Percentiles rank a stretch among this genome's conserved stretches.
Conservation (phyloP, 2,888 invertebrate genomes). For the Nymphalis c-album region DNA sequence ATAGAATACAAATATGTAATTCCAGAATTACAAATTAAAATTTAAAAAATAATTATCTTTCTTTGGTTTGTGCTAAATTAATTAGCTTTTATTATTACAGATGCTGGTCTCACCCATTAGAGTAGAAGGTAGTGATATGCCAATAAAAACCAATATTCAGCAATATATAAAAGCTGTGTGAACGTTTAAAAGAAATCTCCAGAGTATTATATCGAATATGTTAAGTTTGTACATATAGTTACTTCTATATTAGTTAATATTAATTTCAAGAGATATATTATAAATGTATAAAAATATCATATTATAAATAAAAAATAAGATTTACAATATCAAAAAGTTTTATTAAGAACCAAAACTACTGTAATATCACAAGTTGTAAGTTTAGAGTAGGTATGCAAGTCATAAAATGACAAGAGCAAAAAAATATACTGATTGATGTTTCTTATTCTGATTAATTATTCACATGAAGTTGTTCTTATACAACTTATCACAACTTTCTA, state of each 20-base stretch:
- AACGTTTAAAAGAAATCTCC: constrained; percentile 42
- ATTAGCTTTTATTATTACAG: constrained; percentile 44
- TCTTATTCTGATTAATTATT: too few relatives aligned
- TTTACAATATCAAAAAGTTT: constrained; percentile 11
- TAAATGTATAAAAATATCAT: neutral
- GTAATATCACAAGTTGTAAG: too few relatives aligned
- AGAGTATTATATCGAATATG: constrained; percentile 48
- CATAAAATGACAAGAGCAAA: too few relatives aligned
- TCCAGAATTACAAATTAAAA: too few relatives aligned
- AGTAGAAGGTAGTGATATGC: constrained; percentile 50
- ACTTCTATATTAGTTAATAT: constrained; percentile 13
- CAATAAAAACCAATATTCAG: constrained; percentile 56
- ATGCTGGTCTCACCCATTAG: constrained; percentile 66
- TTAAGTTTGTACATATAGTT: constrained; percentile 59
- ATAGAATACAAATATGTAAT: too few relatives aligned
- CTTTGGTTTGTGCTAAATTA: neutral
- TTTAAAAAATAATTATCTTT: neutral
- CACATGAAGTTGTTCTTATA: too few relatives aligned
- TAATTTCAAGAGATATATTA: constrained; percentile 10
- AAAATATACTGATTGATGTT: too few relatives aligned
- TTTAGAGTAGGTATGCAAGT: too few relatives aligned
- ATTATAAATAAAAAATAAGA: neutral
- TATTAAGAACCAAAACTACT: constrained; percentile 2
- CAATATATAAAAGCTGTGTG: constrained; percentile 63
- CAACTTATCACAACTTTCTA: constrained; percentile 6